A percentile compares a stretch with the other conserved stretches of the same genome.
phyloP scores from a whole-genome alignment of 1,140 invertebrate species.

The Pygmarrhopalites habei region DNA sequence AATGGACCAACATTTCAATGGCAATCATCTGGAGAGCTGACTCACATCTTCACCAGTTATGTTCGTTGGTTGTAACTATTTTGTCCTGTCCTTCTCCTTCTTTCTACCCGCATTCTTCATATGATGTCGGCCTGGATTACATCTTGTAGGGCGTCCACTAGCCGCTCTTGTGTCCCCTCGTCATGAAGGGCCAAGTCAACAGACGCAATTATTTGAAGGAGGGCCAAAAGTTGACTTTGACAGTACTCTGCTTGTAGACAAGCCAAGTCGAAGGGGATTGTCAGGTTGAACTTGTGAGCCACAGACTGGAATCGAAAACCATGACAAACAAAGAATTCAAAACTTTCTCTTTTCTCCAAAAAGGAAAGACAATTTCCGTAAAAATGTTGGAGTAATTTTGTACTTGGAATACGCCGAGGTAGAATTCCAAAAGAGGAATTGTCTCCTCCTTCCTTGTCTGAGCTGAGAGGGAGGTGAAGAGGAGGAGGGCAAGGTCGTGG shows the following conservation, averaged over 20 bases:
- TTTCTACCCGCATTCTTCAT: background rate
- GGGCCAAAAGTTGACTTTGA: constrained; percentile 59
- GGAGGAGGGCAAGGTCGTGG: constrained; percentile 65
- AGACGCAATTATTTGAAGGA: constrained; percentile 66
- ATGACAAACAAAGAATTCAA: too few relatives aligned
- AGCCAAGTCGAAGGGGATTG: constrained; percentile 15
- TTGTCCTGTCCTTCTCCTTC: too few relatives aligned
- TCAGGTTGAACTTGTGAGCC: constrained; percentile 47
- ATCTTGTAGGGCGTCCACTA: constrained; percentile 14
- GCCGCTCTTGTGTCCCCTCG: constrained; percentile 6
- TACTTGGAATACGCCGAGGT: constrained; percentile 40
- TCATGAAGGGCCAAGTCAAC: constrained; percentile 49
- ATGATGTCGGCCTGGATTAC: constrained; percentile 11
- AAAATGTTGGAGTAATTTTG: too few relatives aligned
- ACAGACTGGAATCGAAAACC: constrained; percentile 7
- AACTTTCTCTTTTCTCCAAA: too few relatives aligned
- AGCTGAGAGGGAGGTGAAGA: constrained; percentile 63
- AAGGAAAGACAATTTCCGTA: too few relatives aligned
- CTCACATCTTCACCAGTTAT: too few relatives aligned
- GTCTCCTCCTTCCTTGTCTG: constrained; percentile 57
- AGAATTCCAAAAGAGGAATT: constrained; percentile 56
- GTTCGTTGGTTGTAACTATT: too few relatives aligned
- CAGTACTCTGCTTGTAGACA: constrained; percentile 51
- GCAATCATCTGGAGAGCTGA: too few relatives aligned
- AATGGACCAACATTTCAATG: too few relatives aligned